A percentile compares a stretch with the other conserved stretches of the same genome.
Evolutionary conservation across 2,113 vertebrate species (phyloP).

Genomic region (Gavialis gangeticus): DNA sequence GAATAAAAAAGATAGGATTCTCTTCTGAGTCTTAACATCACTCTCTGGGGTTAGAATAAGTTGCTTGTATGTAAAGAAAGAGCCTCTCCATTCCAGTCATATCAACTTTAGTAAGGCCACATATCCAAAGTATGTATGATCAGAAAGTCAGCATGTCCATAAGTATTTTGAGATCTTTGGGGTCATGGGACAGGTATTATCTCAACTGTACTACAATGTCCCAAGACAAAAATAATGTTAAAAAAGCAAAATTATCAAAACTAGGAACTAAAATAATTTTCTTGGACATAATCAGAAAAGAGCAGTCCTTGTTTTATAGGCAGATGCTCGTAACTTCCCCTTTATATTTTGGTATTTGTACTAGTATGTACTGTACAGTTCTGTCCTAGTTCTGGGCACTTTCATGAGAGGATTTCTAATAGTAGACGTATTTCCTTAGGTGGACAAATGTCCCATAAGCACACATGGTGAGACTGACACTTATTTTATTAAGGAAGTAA

Average conservation of each 20-base stretch:
- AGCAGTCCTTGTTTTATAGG: too few relatives aligned
- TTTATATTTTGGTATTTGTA: too few relatives aligned
- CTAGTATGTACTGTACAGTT: neutral
- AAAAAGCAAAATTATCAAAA: too few relatives aligned
- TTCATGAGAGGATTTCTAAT: neutral
- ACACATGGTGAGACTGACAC: rapidly evolving
- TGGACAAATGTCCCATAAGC: neutral
- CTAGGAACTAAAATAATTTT: too few relatives aligned
- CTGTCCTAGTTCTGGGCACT: neutral
- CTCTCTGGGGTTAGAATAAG: neutral
- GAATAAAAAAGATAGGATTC: too few relatives aligned
- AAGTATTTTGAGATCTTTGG: neutral
- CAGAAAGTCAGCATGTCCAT: neutral
- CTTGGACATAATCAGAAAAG: too few relatives aligned
- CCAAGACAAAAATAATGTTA: too few relatives aligned
- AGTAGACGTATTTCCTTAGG: neutral
- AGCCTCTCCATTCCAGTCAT: neutral
- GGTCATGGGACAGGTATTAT: neutral
- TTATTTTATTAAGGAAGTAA: neutral
- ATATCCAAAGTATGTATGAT: neutral
- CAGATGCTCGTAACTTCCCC: too few relatives aligned
- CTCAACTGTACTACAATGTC: too few relatives aligned
- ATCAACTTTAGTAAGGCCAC: neutral
- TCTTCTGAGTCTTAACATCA: neutral
- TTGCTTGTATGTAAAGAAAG: neutral